These are phyloP conservation scores for Cydia splendana DNA, from an alignment of 1,140 invertebrate genomes.

Conservation along the genomic window DNA sequence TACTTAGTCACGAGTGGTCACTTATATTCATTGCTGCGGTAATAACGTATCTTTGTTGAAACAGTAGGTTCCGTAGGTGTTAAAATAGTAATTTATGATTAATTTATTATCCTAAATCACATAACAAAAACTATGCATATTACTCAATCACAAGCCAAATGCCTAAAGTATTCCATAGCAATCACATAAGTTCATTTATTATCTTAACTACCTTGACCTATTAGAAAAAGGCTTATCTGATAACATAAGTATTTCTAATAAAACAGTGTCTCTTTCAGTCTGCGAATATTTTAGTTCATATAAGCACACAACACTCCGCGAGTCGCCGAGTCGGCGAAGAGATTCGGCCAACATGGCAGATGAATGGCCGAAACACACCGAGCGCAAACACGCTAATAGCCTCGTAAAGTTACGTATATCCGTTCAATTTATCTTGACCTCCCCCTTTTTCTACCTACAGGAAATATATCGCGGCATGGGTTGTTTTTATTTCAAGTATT, in stretches of 20 bases:
- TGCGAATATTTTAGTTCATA: neutral
- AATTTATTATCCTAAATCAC: no score
- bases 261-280: neutral
- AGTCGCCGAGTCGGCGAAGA: constrained; percentile 29
- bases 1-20: no score
- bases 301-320: neutral
- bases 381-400: constrained; percentile 69
- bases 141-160: no score
- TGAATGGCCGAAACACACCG: constrained; percentile 52
- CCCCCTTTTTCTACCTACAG: constrained; percentile 33
- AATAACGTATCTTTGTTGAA: no score
- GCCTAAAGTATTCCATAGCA: no score
- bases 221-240: no score
- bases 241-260: neutral
- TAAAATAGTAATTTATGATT: no score
- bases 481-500: neutral
- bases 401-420: constrained; percentile 56
- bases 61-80: no score
- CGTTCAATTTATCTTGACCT: constrained; percentile 45
- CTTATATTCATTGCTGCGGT: no score
- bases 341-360: constrained; percentile 58
- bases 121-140: no score
- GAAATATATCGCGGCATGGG: constrained; percentile 9
- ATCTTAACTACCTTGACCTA: no score
- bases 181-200: no score